Percentiles rank a stretch among this genome's conserved stretches.
Conservation (phyloP, 2,797 vertebrate genomes). For the Gastrophryne carolinensis region DNA sequence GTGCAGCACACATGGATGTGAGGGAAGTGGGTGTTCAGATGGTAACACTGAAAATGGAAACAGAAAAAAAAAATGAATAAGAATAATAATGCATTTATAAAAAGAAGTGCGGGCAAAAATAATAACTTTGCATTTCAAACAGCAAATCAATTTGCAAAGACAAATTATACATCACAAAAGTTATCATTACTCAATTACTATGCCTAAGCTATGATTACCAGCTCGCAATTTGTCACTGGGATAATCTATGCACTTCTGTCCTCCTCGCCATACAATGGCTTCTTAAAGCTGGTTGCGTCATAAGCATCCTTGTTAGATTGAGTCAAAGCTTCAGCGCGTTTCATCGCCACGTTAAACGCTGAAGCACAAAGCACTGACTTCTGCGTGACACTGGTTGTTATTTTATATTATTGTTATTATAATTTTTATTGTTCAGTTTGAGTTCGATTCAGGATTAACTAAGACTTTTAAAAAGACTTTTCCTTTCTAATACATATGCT, state of each 20-base stretch:
- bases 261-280: slow-evolving; percentile 17
- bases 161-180: slow-evolving; percentile 29
- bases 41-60: slow-evolving; percentile 37
- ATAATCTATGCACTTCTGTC: slow-evolving; percentile 34
- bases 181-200: slow-evolving; percentile 44
- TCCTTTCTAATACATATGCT: too few species aligned
- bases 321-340: slow-evolving; percentile 11
- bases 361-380: background rate
- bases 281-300: slow-evolving; percentile 37
- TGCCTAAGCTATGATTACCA: slow-evolving; percentile 34
- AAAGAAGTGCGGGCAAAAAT: slow-evolving; percentile 23
- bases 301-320: background rate
- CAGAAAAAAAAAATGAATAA: slow-evolving; percentile 13
- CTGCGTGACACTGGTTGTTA: background rate
- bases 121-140: slow-evolving; percentile 31
- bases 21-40: slow-evolving; percentile 39
- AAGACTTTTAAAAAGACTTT: too few species aligned
- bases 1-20: slow-evolving; percentile 44
- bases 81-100: slow-evolving; percentile 8
- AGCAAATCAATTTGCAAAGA: slow-evolving; percentile 29
- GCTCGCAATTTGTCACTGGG: slow-evolving; percentile 25
- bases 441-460: too few species aligned
- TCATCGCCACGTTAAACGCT: background rate
- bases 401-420: background rate
- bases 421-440: too few species aligned